phyloP scores from a whole-genome alignment of 2,113 vertebrate genomes.

The Choloepus hoffmanni region DNA sequence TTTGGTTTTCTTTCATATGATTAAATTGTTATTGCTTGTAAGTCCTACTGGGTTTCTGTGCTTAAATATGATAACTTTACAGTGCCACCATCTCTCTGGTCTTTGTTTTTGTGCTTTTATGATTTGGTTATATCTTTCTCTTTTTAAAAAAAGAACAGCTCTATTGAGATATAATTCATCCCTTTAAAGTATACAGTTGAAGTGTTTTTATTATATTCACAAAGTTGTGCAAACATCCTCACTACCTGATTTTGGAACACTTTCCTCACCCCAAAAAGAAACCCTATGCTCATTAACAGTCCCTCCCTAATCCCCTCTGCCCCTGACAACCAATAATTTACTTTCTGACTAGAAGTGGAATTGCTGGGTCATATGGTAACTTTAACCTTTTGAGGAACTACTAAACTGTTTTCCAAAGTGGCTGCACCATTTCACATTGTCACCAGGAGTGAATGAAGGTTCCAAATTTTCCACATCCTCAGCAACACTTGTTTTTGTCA shows the following conservation, averaged over 20 bases:
- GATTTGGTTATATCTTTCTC: neutral
- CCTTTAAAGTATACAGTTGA: neutral
- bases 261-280: neutral
- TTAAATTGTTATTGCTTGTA: conserved; percentile 26
- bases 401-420: neutral
- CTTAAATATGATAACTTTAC: conserved; percentile 31
- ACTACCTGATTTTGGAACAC: conserved; percentile 11
- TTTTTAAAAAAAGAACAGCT: neutral
- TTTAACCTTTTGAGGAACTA: conserved; percentile 31
- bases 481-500: neutral
- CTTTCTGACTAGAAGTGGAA: neutral
- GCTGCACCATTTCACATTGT: neutral
- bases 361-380: neutral
- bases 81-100: neutral
- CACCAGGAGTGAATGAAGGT: neutral
- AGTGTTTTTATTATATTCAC: neutral
- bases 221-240: neutral
- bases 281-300: neutral
- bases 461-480: neutral
- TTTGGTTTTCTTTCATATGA: conserved; percentile 60
- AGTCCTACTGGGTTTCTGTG: conserved; percentile 26
- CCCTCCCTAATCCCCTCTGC: neutral
- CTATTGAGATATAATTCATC: conserved; percentile 24
- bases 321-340: neutral
- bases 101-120: conserved; percentile 37